A percentile compares a stretch with the other conserved stretches of the same genome.
These are phyloP conservation scores for Heliconius congener DNA, from an alignment of 1,140 invertebrate genomes.

Conservation along the genomic window DNA sequence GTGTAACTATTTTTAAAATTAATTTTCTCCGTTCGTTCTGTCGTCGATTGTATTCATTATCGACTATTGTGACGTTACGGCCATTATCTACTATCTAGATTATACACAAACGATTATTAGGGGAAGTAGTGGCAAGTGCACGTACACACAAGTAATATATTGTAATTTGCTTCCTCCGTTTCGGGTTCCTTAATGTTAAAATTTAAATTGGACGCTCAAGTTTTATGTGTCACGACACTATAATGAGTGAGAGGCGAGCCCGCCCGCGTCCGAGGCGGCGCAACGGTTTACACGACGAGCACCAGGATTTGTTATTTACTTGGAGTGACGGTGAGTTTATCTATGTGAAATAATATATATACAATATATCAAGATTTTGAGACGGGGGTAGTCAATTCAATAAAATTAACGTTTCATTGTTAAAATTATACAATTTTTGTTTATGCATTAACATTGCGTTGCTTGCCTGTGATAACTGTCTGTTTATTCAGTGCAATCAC, in stretches of 20 bases:
- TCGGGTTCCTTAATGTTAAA: background rate
- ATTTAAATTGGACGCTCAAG: conserved; percentile 14
- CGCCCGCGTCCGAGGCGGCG: conserved; percentile 66
- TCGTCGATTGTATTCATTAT: conserved; percentile 51
- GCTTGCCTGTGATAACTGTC: background rate
- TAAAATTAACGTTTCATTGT: no score
- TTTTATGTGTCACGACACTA: conserved; percentile 44
- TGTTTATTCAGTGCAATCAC: background rate
- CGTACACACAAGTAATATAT: conserved; percentile 51
- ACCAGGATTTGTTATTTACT: conserved; percentile 72
- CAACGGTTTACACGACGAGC: conserved; percentile 63
- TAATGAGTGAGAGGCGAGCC: conserved; percentile 59
- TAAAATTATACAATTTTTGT: no score
- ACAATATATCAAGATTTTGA: background rate
- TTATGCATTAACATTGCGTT: no score
- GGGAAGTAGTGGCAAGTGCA: conserved; percentile 55
- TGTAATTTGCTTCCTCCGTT: background rate
- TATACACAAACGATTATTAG: conserved; percentile 58
- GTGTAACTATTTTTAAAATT: no score
- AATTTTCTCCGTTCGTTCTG: background rate
- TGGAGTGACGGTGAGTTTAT: conserved; percentile 75
- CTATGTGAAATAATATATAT: background rate
- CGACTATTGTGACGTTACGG: conserved; percentile 62
- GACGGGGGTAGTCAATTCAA: background rate
- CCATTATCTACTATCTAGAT: conserved; percentile 71